Conservation (phyloP, 2,888 invertebrate genomes). For the Abscondita cerata region DNA sequence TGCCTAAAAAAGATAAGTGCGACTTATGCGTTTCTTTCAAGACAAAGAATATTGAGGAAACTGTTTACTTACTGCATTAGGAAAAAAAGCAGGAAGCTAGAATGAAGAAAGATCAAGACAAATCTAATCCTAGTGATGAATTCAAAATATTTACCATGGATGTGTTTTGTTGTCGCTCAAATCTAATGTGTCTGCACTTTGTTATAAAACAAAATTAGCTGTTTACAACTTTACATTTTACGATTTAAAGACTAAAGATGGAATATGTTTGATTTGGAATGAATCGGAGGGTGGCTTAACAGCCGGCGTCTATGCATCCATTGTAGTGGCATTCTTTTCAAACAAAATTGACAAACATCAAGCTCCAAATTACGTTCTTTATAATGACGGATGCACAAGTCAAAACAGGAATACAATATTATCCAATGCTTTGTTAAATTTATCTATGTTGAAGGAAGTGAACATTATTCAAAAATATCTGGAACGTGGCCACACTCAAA, state of each 20-base stretch:
- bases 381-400: no score
- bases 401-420: no score
- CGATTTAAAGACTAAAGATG: not conserved
- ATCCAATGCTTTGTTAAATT: no score
- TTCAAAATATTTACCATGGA: not conserved
- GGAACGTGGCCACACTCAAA: not conserved
- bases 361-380: no score
- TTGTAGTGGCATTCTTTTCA: no score
- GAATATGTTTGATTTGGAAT: not conserved
- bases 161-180: not conserved
- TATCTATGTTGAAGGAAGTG: no score
- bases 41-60: not conserved
- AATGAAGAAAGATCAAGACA: not conserved
- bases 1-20: not conserved
- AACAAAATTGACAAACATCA: no score
- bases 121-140: not conserved
- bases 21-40: not conserved
- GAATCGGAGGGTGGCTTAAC: not conserved
- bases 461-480: no score
- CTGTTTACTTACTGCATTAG: not conserved
- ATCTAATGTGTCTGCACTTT: not conserved
- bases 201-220: not conserved
- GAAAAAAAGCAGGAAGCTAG: not conserved
- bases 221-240: not conserved
- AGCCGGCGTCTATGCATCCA: not conserved